Percentiles rank a stretch among this genome's conserved stretches.
Evolutionary conservation across 2,888 invertebrate species (phyloP).

Genomic region (Octodonta nipae): DNA sequence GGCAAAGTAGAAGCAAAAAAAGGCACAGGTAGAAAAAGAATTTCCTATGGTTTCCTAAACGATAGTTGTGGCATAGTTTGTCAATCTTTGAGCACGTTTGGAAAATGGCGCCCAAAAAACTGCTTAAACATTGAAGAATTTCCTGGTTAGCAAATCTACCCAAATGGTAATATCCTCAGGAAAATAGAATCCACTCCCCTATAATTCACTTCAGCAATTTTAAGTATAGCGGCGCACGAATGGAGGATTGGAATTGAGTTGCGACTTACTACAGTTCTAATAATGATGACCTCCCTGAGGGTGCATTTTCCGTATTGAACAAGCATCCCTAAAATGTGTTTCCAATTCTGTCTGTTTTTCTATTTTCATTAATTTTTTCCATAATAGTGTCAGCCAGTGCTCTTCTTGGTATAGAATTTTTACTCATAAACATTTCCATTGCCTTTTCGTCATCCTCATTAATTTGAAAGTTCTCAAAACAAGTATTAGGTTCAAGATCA

Average conservation of each 20-base stretch:
- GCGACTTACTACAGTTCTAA: slow-evolving; percentile 81
- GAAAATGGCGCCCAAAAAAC: too few species aligned
- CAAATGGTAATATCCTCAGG: slow-evolving; percentile 78
- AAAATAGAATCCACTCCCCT: slow-evolving; percentile 93
- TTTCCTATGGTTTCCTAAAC: too few species aligned
- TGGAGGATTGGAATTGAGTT: slow-evolving; percentile 89
- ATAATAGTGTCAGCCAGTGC: slow-evolving; percentile 83
- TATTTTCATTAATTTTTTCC: slow-evolving; percentile 87
- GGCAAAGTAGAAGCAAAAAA: too few species aligned
- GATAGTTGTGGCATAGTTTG: too few species aligned
- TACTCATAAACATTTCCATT: slow-evolving; percentile 66
- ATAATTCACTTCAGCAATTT: slow-evolving; percentile 96
- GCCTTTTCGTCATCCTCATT: slow-evolving; percentile 82
- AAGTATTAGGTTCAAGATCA: slow-evolving; percentile 44
- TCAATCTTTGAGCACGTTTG: too few species aligned
- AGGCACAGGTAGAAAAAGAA: too few species aligned
- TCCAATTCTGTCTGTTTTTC: slow-evolving; percentile 81
- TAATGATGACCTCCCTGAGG: slow-evolving; percentile 85
- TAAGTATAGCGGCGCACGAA: slow-evolving; percentile 85
- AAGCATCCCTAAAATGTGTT: slow-evolving; percentile 70
- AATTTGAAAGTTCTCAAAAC: slow-evolving; percentile 60
- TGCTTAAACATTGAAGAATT: too few species aligned
- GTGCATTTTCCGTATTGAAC: slow-evolving; percentile 79
- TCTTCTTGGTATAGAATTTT: slow-evolving; percentile 42
- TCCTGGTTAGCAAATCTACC: too few species aligned